Evolutionary conservation across 2,888 invertebrate species (phyloP).

Genomic region (Caenorhabditis macrosperma): DNA sequence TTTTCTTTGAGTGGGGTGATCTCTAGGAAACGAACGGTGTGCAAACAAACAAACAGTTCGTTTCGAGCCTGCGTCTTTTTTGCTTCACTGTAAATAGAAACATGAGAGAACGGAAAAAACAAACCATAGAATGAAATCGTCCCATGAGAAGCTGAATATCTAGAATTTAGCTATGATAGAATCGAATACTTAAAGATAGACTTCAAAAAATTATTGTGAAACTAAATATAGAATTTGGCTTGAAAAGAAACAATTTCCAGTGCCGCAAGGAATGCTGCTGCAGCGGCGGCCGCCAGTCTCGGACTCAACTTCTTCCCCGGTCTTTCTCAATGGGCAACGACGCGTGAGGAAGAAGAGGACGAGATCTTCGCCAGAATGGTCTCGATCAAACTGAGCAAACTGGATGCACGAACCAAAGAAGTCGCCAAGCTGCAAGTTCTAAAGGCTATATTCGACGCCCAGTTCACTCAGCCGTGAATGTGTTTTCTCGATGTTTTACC

Average conservation of each 20-base stretch:
- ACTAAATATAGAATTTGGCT: too few relatives aligned
- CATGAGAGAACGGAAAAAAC: background rate
- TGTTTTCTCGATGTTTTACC: background rate
- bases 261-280: conserved; percentile 40
- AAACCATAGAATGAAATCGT: too few relatives aligned
- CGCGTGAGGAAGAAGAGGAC: conserved; percentile 66
- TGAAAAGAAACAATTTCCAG: too few relatives aligned
- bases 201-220: too few relatives aligned
- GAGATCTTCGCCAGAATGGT: conserved; percentile 64
- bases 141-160: too few relatives aligned
- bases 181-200: too few relatives aligned
- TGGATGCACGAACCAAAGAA: conserved; percentile 58
- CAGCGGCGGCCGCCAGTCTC: conserved; percentile 47
- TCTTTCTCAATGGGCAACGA: conserved; percentile 32
- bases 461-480: conserved; percentile 14
- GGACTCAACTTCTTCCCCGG: conserved; percentile 31
- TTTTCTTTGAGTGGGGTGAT: conserved; percentile 1
- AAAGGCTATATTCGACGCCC: conserved; percentile 58
- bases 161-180: too few relatives aligned
- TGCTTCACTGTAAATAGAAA: background rate
- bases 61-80: background rate
- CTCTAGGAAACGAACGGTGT: conserved; percentile 7
- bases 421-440: conserved; percentile 56
- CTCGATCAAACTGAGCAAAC: conserved; percentile 53
- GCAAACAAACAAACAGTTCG: conserved; percentile 7